Evolutionary conservation across 2,113 vertebrate genomes (phyloP), one percentile per base, ranked within the genome.

Genomic region (Carettochelys insculpta): DNA sequence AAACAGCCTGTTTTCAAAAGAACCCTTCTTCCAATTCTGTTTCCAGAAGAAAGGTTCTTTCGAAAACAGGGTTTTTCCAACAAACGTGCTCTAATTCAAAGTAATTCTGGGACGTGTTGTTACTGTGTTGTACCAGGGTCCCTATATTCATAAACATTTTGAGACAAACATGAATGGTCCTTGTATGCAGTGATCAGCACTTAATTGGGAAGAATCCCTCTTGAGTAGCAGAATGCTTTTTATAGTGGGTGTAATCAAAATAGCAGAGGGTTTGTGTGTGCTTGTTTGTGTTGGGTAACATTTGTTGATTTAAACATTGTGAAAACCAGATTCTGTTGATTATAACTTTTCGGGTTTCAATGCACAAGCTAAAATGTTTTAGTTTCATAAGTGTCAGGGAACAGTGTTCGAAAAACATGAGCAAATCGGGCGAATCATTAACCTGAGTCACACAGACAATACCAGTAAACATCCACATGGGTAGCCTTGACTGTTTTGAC

Each of bases 161-260:
- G 77, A 0, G 38, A 79, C 53, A 54, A 11, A 61, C 25, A 11
- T 13, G 22, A 41, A 48, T 29, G 11, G 19, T 38, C n/a, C 10
- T 48, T 0, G 0, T 47, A 51, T 84, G 85, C 52, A 12, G 34
- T 50, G 80, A 68, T 87, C 34, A 38, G 29, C 16, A 3, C 17
- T 2, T 6, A 11, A 31, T 77, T 71, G 73, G 83, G 56, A 34
- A 81, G 80, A 61, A 50, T 51, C 73, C 48, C 85, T 75, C 48
- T 51, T 51, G 56, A 61, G 75, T 1, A 85, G 43, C 51, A 79
- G 58, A 22, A 68, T 48, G 80, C 54, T 90, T 68, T 90, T 90
- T 87, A 34, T 85, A 34, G 3, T 22, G 13, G 8, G 29, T 5
- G 0, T 11, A 56, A 19, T 58, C 34, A 54, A 92, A 90, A 65